Evolutionary conservation across 1,140 invertebrate genomes (phyloP).

Genomic region (Drosophila aff.): DNA sequence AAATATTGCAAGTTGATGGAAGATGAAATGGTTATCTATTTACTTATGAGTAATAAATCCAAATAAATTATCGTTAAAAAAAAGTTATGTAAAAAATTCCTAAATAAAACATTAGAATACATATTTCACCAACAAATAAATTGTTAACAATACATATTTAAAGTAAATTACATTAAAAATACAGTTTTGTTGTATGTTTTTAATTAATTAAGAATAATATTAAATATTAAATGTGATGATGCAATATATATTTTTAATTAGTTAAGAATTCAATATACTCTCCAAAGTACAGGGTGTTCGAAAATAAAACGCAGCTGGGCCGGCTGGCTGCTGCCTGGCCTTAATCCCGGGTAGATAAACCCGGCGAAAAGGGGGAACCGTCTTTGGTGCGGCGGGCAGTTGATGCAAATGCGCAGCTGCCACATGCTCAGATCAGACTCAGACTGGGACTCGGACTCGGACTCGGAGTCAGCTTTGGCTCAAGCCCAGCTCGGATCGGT

Average conservation of each 20-base stretch:
- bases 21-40: too few relatives aligned
- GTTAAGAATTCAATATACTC: background rate
- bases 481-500: conserved; percentile 1
- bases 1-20: too few relatives aligned
- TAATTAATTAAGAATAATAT: too few relatives aligned
- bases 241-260: background rate
- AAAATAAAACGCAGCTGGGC: conserved; percentile 58
- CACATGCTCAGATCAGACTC: conserved; percentile 32
- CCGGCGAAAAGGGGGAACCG: conserved; percentile 18
- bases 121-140: too few relatives aligned
- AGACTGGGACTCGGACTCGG: background rate
- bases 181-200: too few relatives aligned
- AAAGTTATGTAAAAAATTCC: too few relatives aligned
- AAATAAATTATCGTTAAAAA: too few relatives aligned
- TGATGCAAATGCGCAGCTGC: conserved; percentile 78
- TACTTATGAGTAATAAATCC: too few relatives aligned
- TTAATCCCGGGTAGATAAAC: conserved; percentile 42
- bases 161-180: background rate
- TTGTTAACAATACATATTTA: too few relatives aligned
- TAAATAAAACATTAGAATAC: too few relatives aligned
- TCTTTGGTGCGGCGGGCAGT: conserved; percentile 7
- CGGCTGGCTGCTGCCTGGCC: conserved; percentile 26
- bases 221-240: too few relatives aligned
- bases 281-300: background rate
- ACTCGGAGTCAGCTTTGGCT: conserved; percentile 2